Evolutionary conservation across 2,113 vertebrate genomes (phyloP).

Genomic region (Lepus timidus): DNA sequence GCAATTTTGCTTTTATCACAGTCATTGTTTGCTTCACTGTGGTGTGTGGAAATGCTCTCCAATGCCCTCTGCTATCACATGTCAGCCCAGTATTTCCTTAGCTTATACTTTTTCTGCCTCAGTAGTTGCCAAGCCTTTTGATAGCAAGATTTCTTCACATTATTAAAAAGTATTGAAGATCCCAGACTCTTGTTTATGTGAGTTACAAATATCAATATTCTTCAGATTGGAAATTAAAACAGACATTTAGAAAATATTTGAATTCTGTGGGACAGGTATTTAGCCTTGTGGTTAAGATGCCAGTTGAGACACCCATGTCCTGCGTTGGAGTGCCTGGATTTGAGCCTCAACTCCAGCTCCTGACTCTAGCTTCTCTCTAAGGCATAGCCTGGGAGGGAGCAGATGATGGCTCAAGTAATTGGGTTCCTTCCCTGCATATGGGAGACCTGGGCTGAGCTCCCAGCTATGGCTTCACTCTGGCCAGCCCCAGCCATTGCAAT

Average conservation of each 20-base stretch:
- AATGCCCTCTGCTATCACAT: neutral
- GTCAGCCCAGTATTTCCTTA: neutral
- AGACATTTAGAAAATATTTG: neutral
- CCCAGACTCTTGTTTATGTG: neutral
- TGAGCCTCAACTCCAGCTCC: too few relatives aligned
- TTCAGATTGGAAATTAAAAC: conserved; percentile 7
- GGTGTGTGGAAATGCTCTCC: neutral
- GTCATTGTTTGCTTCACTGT: neutral
- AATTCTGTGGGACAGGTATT: too few relatives aligned
- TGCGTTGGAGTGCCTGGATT: too few relatives aligned
- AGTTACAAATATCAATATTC: neutral
- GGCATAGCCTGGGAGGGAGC: too few relatives aligned
- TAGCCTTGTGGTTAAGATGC: too few relatives aligned
- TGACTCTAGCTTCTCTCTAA: too few relatives aligned
- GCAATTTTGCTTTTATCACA: neutral
- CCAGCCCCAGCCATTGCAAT: too few relatives aligned
- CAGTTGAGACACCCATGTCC: too few relatives aligned
- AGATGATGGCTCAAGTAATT: too few relatives aligned
- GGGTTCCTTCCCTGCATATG: too few relatives aligned
- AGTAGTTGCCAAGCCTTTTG: neutral
- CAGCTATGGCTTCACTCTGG: too few relatives aligned
- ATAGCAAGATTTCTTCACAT: neutral
- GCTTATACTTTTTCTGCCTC: neutral
- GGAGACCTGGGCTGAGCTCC: too few relatives aligned
- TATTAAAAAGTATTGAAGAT: neutral